These are phyloP conservation scores for Acanthisitta chloris DNA, from an alignment of 2,113 vertebrate genomes.

Conservation along the genomic window DNA sequence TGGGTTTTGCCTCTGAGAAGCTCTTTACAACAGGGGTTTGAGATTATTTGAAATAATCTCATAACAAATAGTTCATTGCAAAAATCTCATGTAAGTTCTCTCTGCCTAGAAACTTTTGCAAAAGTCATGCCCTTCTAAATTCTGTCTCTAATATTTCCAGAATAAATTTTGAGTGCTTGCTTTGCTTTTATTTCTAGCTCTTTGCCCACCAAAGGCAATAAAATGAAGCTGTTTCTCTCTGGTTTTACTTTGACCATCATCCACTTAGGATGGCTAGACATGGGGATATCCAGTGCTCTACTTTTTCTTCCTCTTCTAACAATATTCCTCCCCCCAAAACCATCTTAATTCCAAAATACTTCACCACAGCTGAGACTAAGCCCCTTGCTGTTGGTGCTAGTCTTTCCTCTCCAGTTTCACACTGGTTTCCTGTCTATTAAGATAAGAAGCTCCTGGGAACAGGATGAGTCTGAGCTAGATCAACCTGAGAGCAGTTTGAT, in stretches of 20 bases:
- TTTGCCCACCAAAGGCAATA: neutral
- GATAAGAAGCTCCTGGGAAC: neutral
- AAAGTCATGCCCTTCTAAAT: neutral
- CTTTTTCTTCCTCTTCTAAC: neutral
- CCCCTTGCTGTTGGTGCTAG: neutral
- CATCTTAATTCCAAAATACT: neutral
- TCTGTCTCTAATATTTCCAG: neutral
- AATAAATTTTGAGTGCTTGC: neutral
- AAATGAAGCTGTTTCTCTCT: neutral
- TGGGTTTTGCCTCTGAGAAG: neutral
- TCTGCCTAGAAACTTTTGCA: neutral
- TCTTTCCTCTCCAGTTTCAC: neutral
- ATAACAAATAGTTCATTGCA: neutral
- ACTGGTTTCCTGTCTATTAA: neutral
- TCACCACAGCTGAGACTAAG: neutral
- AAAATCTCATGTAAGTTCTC: neutral
- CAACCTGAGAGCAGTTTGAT: neutral
- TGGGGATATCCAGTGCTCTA: neutral
- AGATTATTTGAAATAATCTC: neutral
- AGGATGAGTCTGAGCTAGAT: rapidly evolving
- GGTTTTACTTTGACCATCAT: neutral
- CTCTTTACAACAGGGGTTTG: rapidly evolving
- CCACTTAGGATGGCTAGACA: neutral
- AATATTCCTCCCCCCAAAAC: neutral
- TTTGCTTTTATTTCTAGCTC: neutral